Conservation (phyloP, 2,113 vertebrate species). For the Dasyornis broadbenti region DNA sequence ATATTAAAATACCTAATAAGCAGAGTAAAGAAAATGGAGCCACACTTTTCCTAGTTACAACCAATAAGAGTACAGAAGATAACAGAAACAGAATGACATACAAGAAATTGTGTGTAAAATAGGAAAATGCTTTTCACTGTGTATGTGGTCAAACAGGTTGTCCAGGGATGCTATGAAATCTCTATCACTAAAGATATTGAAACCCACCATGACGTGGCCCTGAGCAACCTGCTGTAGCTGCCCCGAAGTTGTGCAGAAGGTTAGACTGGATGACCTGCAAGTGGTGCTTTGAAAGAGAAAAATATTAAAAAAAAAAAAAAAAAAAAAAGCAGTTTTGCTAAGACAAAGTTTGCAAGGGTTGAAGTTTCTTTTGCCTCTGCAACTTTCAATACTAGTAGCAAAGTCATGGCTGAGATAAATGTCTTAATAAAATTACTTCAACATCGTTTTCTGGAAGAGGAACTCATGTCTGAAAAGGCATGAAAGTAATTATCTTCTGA, state of each 20-base stretch:
- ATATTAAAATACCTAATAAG: background rate
- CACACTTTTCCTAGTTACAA: background rate
- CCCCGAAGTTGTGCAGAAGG: background rate
- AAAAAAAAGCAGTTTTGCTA: background rate
- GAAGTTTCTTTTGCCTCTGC: background rate
- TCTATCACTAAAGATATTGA: background rate
- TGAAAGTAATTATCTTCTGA: slow-evolving; percentile 41
- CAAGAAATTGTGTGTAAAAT: background rate
- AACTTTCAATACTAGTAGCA: background rate
- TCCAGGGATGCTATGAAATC: background rate
- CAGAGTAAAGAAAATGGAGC: background rate
- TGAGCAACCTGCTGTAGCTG: background rate
- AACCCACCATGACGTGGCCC: rapidly evolving
- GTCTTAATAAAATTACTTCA: background rate
- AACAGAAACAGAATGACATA: background rate
- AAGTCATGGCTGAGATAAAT: background rate
- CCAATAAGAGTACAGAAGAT: too few species aligned
- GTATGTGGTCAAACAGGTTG: rapidly evolving
- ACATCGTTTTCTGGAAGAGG: background rate
- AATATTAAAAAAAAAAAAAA: background rate
- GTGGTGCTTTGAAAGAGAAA: background rate
- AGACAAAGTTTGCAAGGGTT: background rate
- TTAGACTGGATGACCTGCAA: background rate
- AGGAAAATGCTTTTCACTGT: background rate
- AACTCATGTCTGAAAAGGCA: background rate